These are phyloP conservation scores for Tenthredo livida DNA, from an alignment of 2,888 invertebrate genomes.

Conservation along the genomic window DNA sequence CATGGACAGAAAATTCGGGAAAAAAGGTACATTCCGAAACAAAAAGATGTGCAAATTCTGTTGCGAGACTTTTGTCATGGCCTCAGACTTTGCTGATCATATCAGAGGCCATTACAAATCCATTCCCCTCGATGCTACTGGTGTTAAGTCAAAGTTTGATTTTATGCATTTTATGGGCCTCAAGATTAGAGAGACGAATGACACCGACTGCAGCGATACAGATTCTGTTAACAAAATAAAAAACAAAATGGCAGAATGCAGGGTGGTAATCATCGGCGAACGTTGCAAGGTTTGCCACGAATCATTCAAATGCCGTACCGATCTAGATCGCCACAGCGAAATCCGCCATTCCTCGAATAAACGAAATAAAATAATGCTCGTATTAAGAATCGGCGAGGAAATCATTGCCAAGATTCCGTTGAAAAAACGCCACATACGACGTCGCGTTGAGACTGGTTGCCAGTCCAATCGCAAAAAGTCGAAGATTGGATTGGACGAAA, in stretches of 20 bases:
- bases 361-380: slow-evolving; percentile 55
- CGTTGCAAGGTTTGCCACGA: slow-evolving; percentile 64
- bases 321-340: slow-evolving; percentile 60
- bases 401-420: slow-evolving; percentile 60
- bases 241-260: slow-evolving; percentile 61
- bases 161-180: slow-evolving; percentile 47
- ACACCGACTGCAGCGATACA: not conserved
- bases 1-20: slow-evolving; percentile 30
- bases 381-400: slow-evolving; percentile 65
- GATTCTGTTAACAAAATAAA: not conserved
- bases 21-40: slow-evolving; percentile 7
- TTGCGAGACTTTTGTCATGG: slow-evolving; percentile 25
- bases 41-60: slow-evolving; percentile 38
- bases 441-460: not conserved
- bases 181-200: slow-evolving; percentile 35
- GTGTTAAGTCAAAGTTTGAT: slow-evolving; percentile 51
- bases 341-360: slow-evolving; percentile 59
- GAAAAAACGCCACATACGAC: slow-evolving; percentile 54
- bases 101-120: slow-evolving; percentile 27
- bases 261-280: slow-evolving; percentile 63
- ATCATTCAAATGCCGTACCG: slow-evolving; percentile 66
- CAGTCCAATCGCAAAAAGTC: not conserved
- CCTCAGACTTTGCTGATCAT: slow-evolving; percentile 43
- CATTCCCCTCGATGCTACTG: slow-evolving; percentile 32
- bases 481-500: not conserved